Base-by-base conservation (phyloP, 2,888 invertebrate species). In the Drosophila ezoana region DNA sequence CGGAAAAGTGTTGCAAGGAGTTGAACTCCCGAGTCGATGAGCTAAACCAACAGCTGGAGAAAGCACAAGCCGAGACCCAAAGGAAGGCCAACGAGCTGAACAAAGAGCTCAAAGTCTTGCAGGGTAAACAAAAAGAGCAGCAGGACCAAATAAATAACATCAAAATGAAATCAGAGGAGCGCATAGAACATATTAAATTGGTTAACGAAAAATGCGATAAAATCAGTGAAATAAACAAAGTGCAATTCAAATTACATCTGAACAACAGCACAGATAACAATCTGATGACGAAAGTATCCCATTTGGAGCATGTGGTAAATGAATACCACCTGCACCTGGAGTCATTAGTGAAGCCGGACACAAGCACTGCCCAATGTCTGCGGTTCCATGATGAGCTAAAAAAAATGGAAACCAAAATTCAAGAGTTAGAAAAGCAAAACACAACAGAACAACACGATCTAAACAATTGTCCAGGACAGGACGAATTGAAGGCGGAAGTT, bases 1-100 rank as follows among this genome's bases (percentile, higher is more conserved):
- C 14, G 1, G 10, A 5, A 0, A 45, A 43, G n/a, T 79, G 84
- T n/a, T 79, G 81, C 47, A 11, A 10, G 4, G 48, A 63, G 1
- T 2, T 76, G 3, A 41, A 59, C 3, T 0, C 0, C 0, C 62
- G 41, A n/a, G 5, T 70, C 6, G n/a, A 44, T 1, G 44, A 52
- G 1, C 20, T 84, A 0, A 54, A 44, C 4, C 3, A n/a, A 0
- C 52, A 60, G 38, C 13, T 77, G 1, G 45, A 47, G 0, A 0
- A 6, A 5, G 14, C 32, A 0, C 61, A 45, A 37, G 23, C 5
- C 6, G 20, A 20, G 8, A 8, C n/a, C 0, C 4, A n/a, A 2
- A 10, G 52, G 0, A 44, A 65, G 16, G n/a, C 40, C 1, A 45
- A 35, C 1, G 6, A 49, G 0, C 13, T 75, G 0, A 37, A 59